Conservation (phyloP, 2,113 vertebrate species). For the Suncus etruscus region DNA sequence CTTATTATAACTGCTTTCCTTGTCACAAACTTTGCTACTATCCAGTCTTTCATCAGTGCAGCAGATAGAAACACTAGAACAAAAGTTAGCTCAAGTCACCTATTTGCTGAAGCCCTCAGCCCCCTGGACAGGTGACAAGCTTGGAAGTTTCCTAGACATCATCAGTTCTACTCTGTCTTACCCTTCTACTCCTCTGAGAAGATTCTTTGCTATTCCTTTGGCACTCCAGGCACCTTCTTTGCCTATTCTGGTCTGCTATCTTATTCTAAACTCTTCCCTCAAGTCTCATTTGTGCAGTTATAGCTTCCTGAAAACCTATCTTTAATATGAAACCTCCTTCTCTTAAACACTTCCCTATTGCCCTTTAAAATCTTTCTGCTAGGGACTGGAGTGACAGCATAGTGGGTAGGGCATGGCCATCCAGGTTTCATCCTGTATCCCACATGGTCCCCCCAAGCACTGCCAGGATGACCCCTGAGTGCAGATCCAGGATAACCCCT, state of each 20-base stretch:
- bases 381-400: too few species aligned
- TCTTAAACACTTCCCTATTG: too few species aligned
- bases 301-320: not conserved
- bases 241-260: not conserved
- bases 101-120: not conserved
- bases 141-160: not conserved
- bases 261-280: conserved; percentile 15
- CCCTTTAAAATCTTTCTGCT: too few species aligned
- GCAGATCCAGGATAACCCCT: too few species aligned
- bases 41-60: not conserved
- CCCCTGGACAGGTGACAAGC: not conserved
- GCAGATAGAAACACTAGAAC: not conserved
- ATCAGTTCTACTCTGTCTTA: not conserved
- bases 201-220: not conserved
- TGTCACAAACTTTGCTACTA: not conserved
- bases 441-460: too few species aligned
- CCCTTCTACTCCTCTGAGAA: not conserved
- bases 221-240: not conserved
- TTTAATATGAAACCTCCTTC: conserved; percentile 17
- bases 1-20: not conserved
- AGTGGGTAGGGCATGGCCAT: too few species aligned
- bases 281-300: not conserved
- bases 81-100: not conserved
- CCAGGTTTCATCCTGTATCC: too few species aligned
- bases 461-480: too few species aligned